Base-by-base conservation (phyloP, 1,140 invertebrate species). In the Gryllus bimaculatus region DNA sequence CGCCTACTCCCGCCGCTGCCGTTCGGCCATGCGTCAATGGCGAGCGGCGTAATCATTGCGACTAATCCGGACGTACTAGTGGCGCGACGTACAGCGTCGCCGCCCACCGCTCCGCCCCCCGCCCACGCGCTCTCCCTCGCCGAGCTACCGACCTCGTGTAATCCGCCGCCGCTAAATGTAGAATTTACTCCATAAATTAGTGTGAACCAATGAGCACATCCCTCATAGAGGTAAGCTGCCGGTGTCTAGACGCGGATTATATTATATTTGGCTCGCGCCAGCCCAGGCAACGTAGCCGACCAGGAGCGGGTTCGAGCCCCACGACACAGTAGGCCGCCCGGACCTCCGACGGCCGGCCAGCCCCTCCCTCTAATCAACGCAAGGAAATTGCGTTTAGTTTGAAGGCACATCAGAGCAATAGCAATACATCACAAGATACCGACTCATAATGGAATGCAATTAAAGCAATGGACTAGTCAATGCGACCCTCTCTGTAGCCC, bases 351-450 rank as follows among this genome's bases (percentile, higher is more conserved):
- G 10, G 54, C 54, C 2, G 10, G 10, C 54, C 18, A 66, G 54
- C 54, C 10, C 26, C 54, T 10, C 18, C 10, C 54, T 66, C 54
- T 66, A 66, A 66, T 66, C 54, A 66, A 66, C 54, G 54, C 54
- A 66, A 66, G 54, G 54, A 66, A 66, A 66, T 66, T 66, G 54
- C 54, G 54, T 66, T 66, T 66, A 66, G 54, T 66, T 66, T 66
- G 54, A 66, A 66, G 54, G 54, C 54, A 66, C 54, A 13, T 18
- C 54, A 18, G 54, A 66, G 54, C 54, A 13, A 66, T 66, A 66
- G 54, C 54, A 66, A 66, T 66, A 66, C 54, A 66, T 66, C 54
- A 66, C 54, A 66, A 66, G 54, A 66, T 66, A 66, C 54, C 18
- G 54, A 66, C 54, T 66, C 10, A 66, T 66, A 66, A 66, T 66